phyloP scores from a whole-genome alignment of 2,113 vertebrate species.

The Cygnus atratus region DNA sequence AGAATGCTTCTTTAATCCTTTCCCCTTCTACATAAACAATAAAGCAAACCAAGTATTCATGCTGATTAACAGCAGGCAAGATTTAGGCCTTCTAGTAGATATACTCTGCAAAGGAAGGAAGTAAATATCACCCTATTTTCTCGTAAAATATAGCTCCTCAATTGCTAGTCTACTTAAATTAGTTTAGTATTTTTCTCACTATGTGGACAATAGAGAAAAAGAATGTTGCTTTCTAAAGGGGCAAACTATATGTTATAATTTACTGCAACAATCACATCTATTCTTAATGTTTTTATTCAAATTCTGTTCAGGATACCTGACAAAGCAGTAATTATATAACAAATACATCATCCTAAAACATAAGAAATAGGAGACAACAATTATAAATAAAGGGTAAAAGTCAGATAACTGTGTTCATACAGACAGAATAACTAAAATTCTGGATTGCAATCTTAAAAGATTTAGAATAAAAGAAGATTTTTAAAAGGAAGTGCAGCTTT shows the following conservation, averaged over 20 bases:
- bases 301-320: background rate
- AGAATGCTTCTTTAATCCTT: background rate
- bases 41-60: background rate
- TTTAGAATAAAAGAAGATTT: background rate
- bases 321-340: background rate
- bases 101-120: background rate
- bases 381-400: background rate
- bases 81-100: background rate
- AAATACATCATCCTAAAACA: background rate
- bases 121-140: background rate
- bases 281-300: background rate
- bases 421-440: background rate
- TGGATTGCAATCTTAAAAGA: background rate
- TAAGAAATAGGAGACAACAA: background rate
- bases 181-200: background rate
- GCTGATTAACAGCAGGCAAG: background rate
- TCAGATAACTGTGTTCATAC: background rate
- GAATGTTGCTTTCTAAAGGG: background rate
- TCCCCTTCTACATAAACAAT: background rate
- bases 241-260: background rate
- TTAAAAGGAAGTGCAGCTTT: background rate
- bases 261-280: background rate
- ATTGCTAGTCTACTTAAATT: background rate
- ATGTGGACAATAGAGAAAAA: background rate
- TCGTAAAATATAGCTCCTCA: background rate